Conservation (phyloP, 2,888 invertebrate species). For the Agrotis puta region DNA sequence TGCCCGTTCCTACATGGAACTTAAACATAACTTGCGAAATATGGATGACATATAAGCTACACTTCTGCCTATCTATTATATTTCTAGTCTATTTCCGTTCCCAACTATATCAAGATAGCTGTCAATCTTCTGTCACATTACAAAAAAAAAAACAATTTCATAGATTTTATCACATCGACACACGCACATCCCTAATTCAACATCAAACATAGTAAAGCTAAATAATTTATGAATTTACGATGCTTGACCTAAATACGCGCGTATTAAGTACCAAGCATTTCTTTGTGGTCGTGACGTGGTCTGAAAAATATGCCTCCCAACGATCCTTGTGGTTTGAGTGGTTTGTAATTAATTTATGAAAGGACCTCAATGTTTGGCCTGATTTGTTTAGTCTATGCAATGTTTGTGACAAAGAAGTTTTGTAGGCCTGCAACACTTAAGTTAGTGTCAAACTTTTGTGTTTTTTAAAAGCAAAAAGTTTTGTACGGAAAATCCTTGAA, state of each 20-base stretch:
- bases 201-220: slow-evolving; percentile 41
- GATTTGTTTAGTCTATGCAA: slow-evolving; percentile 23
- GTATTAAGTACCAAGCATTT: slow-evolving; percentile 31
- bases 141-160: slow-evolving; percentile 18
- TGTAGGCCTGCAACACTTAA: not conserved
- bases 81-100: not conserved
- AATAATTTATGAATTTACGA: slow-evolving; percentile 61
- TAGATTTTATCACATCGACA: slow-evolving; percentile 27
- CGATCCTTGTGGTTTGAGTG: slow-evolving; percentile 24
- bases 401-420: slow-evolving; percentile 10
- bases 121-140: not conserved
- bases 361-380: slow-evolving; percentile 26
- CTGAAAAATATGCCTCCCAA: slow-evolving; percentile 33
- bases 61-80: no score
- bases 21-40: no score
- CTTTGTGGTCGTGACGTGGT: slow-evolving; percentile 29
- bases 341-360: slow-evolving; percentile 23
- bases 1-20: no score
- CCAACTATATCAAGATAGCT: not conserved
- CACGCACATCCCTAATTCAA: slow-evolving; percentile 40
- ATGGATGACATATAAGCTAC: no score
- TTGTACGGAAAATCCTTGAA: not conserved
- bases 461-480: not conserved
- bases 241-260: slow-evolving; percentile 60
- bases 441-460: not conserved